phyloP scores from a whole-genome alignment of 2,797 vertebrate species.

The Mormyrus hasselquistii region DNA sequence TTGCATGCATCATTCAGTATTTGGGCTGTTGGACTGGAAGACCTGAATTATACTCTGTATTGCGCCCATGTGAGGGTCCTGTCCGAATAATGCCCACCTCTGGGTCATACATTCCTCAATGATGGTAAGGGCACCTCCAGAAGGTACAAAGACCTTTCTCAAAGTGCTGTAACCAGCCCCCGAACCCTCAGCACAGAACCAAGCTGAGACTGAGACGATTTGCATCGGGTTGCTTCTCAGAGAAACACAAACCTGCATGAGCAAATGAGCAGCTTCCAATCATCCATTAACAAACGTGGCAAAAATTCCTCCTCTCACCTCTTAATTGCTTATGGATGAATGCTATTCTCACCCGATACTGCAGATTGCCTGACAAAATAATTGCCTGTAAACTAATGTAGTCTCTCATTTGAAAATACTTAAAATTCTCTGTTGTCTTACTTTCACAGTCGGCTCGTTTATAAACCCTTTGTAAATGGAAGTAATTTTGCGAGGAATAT shows the following conservation, averaged over 20 bases:
- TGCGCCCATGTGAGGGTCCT: neutral
- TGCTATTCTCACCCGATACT: neutral
- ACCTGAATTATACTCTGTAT: neutral
- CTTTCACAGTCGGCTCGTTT: neutral
- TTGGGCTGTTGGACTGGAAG: too few species aligned
- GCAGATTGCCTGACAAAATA: conserved; percentile 1
- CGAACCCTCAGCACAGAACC: conserved; percentile 54
- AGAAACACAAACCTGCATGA: conserved; percentile 39
- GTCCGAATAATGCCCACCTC: conserved; percentile 15
- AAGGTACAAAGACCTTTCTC: conserved; percentile 54
- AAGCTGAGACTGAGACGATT: conserved; percentile 55
- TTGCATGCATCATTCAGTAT: neutral
- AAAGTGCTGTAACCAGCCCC: conserved; percentile 58
- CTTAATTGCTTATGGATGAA: neutral
- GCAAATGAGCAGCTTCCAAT: neutral
- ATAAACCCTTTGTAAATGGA: neutral
- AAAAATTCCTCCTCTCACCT: neutral
- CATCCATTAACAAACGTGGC: neutral
- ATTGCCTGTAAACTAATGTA: conserved; percentile 9
- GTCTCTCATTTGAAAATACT: neutral
- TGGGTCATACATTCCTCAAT: conserved; percentile 49
- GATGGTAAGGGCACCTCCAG: conserved; percentile 37
- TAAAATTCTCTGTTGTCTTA: conserved; percentile 5
- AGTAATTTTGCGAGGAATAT: neutral
- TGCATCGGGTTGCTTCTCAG: conserved; percentile 42